Base-by-base conservation (phyloP, 2,113 vertebrate genomes). In the Oceanites oceanicus region DNA sequence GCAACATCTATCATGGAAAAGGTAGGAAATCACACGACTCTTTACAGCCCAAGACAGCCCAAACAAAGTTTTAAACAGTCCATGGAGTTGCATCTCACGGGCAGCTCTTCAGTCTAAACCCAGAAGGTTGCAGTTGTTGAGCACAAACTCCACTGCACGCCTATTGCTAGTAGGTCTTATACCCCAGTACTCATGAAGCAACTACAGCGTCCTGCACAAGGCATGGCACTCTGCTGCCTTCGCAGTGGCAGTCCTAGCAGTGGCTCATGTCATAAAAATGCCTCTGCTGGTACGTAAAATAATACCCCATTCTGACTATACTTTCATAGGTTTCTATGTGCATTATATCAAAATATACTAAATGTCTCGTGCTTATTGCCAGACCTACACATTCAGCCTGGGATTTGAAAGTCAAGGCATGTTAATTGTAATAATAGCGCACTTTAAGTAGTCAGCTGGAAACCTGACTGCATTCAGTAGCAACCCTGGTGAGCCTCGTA, bases 111-210 rank as follows among this genome's bases (percentile, higher is more conserved):
- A 47, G 25, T 11, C 30, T 13, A 52, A 62, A 65, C 52, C 19
- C 34, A 65, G 58, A 44, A 84, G 36, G 34, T 2, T 86, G 71
- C n/a, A 58, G 63, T 1, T 91, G 40, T 23, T 47, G 65, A 87
- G 66, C 77, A 74, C 59, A 79, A 74, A 74, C 34, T 70, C 13
- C 49, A 12, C 14, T n/a, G 36, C 34, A 55, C 20, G 11, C 12
- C 0, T 21, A 19, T 10, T 0, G 2, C 71, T 30, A 7, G 16
- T 7, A 68, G 17, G 5, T 56, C 67, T 90, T 55, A 10, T 0
- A 65, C 14, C 25, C 50, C 38, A n/a, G n/a, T 32, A 8, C 27
- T 63, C 42, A 7, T 1, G 2, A 73, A 88, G 36, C 15, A 52
- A 13, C 25, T 52, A 45, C 52, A 56, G 42, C 7, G 19, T 20